phyloP scores from a whole-genome alignment of 1,140 invertebrate genomes.

The Lineus longissimus region DNA sequence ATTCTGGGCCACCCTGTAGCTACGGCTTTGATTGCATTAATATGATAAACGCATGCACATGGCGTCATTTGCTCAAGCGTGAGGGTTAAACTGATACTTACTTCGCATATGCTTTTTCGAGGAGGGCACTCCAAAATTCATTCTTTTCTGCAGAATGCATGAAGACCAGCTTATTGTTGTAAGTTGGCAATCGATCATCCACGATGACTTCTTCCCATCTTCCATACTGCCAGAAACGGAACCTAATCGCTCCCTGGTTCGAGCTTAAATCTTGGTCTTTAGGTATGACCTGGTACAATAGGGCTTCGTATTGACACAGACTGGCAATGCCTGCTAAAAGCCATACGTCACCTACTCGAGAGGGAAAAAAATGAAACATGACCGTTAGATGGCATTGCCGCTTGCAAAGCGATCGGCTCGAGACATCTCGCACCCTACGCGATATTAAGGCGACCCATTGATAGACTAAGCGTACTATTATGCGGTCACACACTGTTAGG shows the following conservation, averaged over 20 bases:
- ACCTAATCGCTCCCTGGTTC: constrained; percentile 68
- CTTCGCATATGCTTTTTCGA: constrained; percentile 79
- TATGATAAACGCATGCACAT: too few species aligned
- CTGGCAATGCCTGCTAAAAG: constrained; percentile 92
- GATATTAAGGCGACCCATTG: too few species aligned
- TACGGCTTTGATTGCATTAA: too few species aligned
- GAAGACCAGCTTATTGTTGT: constrained; percentile 65
- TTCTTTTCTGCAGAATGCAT: constrained; percentile 65
- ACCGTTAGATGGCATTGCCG: too few species aligned
- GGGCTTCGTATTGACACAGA: constrained; percentile 79
- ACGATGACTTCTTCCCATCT: constrained; percentile 70
- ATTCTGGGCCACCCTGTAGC: too few species aligned
- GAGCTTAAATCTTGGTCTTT: constrained; percentile 90
- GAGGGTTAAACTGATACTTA: constrained; percentile 54
- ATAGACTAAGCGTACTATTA: too few species aligned
- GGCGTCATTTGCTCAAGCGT: too few species aligned
- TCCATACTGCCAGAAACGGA: constrained; percentile 71
- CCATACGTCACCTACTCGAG: constrained; percentile 83
- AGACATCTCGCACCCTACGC: too few species aligned
- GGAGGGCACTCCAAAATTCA: constrained; percentile 71
- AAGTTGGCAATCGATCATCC: constrained; percentile 69
- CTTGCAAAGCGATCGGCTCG: too few species aligned
- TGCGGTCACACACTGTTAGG: too few species aligned
- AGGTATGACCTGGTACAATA: constrained; percentile 92
- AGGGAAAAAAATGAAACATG: too few species aligned